Base-by-base conservation (phyloP, 1,140 invertebrate genomes). In the Mya arenaria region DNA sequence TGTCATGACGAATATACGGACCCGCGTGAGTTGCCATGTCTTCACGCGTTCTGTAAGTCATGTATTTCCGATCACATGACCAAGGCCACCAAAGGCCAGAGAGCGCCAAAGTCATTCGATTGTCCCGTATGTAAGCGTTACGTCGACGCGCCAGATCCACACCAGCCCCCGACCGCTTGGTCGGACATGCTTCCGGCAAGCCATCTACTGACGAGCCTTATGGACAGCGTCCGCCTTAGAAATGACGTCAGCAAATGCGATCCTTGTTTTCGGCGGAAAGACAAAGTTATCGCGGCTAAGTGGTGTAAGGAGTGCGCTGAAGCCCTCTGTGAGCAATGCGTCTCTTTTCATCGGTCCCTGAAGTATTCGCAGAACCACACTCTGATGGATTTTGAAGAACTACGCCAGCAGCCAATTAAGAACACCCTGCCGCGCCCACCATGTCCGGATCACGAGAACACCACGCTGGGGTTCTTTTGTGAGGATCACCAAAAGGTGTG, bases 11-110 rank as follows among this genome's bases (percentile, higher is more conserved):
- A 80, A 25, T 90, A 86, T 66, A 84, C 66, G 13, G 84, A 89
- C 25, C 89, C 90, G 2, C 85, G 83, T 39, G 85, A 81, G 13
- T 81, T 91, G 1, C 86, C 89, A 0, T 91, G 90, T 56, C 68
- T 90, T 0, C 90, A 91, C 82, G 85, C 90, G 17, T 91, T 90
- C 82, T 91, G 90, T 63, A 88, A 93, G 36, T 87, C 92, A 17
- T 96, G 95, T 82, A 92, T 96, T 19, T 93, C 93, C 23, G 91
- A 84, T 96, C 17, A 92, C 97, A 19, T 97, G 96, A 0, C 97
- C 96, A 0, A 73, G 44, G 69, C 63, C 15, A 84, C 79, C 19
- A 60, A 66, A 60, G 80, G 74, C 15, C 41, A 48, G 30, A 78
- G 79, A 62, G 66, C 55, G 28, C 69, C 82, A 13, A 79, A 68